Percentiles rank a stretch among this genome's conserved stretches.
phyloP scores from a whole-genome alignment of 2,888 invertebrate species.

The Acleris laterana region DNA sequence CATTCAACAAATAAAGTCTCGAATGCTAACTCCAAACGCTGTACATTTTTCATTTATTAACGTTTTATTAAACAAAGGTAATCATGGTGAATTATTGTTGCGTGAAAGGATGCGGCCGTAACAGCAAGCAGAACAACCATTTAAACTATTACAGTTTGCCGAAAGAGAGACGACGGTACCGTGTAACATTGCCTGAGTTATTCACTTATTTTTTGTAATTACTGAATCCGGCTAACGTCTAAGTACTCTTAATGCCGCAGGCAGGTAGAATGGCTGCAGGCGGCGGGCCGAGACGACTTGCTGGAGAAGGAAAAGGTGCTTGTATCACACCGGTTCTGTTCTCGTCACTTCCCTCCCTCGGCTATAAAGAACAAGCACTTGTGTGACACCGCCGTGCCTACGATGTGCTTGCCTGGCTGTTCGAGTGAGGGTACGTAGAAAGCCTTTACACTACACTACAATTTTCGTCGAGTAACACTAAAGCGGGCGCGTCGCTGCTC shows the following conservation, averaged over 20 bases:
- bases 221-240: neutral
- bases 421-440: constrained; percentile 50
- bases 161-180: constrained; percentile 64
- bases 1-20: neutral
- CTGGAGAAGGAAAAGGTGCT: constrained; percentile 49
- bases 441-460: neutral
- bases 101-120: constrained; percentile 68
- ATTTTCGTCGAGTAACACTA: too few relatives aligned
- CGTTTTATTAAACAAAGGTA: neutral
- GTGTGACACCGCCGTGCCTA: constrained; percentile 65
- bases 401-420: constrained; percentile 58
- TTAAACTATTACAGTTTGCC: constrained; percentile 72
- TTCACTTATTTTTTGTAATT: neutral
- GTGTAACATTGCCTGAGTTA: neutral
- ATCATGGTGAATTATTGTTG: constrained; percentile 78
- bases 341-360: constrained; percentile 65
- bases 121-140: constrained; percentile 67
- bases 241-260: constrained; percentile 44
- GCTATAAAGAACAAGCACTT: constrained; percentile 65
- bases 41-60: neutral
- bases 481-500: too few relatives aligned
- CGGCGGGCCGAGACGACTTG: constrained; percentile 63
- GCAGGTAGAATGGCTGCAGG: constrained; percentile 65
- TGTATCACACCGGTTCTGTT: constrained; percentile 64
- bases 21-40: neutral